Evolutionary conservation across 2,888 invertebrate genomes (phyloP).

Genomic region (Tipula unca): DNA sequence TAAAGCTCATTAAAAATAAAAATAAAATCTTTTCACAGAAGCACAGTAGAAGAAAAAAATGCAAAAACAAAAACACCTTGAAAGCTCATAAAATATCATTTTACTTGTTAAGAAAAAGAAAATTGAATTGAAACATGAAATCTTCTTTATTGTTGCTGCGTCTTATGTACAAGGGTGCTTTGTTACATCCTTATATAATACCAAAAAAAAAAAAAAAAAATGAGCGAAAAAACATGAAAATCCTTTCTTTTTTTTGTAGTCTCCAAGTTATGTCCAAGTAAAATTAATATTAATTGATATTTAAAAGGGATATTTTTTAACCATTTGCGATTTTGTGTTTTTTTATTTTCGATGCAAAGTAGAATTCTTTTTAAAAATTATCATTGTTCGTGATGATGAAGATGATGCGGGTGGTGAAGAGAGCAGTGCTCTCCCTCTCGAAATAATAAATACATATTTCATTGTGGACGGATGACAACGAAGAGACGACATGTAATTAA

Average conservation of each 20-base stretch:
- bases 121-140: not conserved
- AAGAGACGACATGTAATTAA: not conserved
- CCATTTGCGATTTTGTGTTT: not conserved
- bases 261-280: not conserved
- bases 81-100: constrained; percentile 8
- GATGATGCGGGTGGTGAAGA: not conserved
- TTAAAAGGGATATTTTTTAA: not conserved
- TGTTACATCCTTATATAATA: not conserved
- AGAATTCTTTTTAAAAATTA: not conserved
- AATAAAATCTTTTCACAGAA: not conserved
- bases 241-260: not conserved
- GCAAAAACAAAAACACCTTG: not conserved
- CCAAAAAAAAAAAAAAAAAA: not conserved
- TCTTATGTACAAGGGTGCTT: not conserved
- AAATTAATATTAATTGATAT: not conserved
- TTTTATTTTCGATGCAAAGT: not conserved
- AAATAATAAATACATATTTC: not conserved
- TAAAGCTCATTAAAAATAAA: not conserved
- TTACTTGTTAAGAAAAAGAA: not conserved
- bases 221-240: not conserved
- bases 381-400: not conserved
- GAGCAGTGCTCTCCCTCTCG: too few species aligned
- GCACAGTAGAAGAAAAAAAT: not conserved
- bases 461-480: not conserved
- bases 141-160: not conserved